These are phyloP conservation scores for Drosophila mimetica DNA, from an alignment of 2,888 invertebrate genomes.

Conservation along the genomic window DNA sequence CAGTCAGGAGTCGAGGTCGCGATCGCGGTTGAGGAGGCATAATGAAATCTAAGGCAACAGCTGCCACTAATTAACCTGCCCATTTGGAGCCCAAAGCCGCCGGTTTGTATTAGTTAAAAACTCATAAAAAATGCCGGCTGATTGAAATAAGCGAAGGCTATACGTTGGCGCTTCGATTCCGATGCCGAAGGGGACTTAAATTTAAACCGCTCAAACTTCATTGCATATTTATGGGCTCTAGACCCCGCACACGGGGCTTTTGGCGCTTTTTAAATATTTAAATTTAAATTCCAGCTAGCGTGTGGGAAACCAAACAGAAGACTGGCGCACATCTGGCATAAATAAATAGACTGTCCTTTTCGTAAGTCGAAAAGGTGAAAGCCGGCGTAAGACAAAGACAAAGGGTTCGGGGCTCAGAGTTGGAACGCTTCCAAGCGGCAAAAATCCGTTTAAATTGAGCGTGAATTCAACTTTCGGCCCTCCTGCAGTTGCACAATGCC, in stretches of 20 bases:
- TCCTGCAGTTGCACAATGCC: conserved; percentile 16
- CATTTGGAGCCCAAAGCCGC: conserved; percentile 45
- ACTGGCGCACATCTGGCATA: conserved; percentile 67
- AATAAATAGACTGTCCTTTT: conserved; percentile 59
- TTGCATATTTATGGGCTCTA: conserved; percentile 69
- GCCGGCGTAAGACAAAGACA: conserved; percentile 1
- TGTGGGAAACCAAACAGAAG: conserved; percentile 38
- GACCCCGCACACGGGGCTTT: conserved; percentile 52
- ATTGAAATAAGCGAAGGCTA: conserved; percentile 59
- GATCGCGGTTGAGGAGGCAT: conserved; percentile 12
- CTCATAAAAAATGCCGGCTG: conserved; percentile 61
- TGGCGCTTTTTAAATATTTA: conserved; percentile 72
- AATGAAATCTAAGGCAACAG: conserved; percentile 57
- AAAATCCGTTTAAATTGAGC: conserved; percentile 35
- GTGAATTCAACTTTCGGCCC: conserved; percentile 17
- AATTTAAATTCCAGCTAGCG: conserved; percentile 65
- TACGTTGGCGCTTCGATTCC: conserved; percentile 15
- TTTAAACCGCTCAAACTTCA: conserved; percentile 52
- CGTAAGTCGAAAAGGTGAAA: conserved; percentile 21
- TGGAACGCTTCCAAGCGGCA: conserved; percentile 14
- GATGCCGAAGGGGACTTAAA: conserved; percentile 21
- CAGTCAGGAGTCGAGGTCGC: conserved; percentile 42
- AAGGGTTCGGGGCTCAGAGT: conserved; percentile 9
- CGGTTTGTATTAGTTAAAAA: conserved; percentile 66
- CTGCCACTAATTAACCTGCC: conserved; percentile 73